Evolutionary conservation across 2,888 invertebrate genomes (phyloP).

Genomic region (Nycteola revayana): DNA sequence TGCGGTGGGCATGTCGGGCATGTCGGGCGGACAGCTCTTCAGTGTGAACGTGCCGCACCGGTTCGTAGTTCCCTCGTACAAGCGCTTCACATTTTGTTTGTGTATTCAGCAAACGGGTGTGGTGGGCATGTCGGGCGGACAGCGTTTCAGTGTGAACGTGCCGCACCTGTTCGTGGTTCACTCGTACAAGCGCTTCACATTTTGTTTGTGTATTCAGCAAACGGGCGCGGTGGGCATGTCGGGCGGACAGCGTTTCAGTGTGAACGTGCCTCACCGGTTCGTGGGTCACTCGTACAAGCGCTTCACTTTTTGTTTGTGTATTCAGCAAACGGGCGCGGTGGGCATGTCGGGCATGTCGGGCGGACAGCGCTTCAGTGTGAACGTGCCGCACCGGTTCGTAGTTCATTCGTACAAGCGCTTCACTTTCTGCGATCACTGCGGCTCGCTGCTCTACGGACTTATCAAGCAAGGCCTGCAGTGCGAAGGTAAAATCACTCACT

Average conservation of each 20-base stretch:
- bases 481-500: slow-evolving; percentile 89
- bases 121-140: slow-evolving; percentile 82
- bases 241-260: slow-evolving; percentile 93
- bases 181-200: slow-evolving; percentile 97
- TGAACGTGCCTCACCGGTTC: slow-evolving; percentile 98
- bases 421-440: slow-evolving; percentile 99
- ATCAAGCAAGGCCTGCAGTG: slow-evolving; percentile 98
- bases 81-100: slow-evolving; percentile 98
- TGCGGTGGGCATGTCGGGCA: no score
- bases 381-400: slow-evolving; percentile 97
- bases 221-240: slow-evolving; percentile 66
- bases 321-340: slow-evolving; percentile 72
- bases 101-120: slow-evolving; percentile 61
- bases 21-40: slow-evolving; percentile 90
- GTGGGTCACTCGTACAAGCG: slow-evolving; percentile 98
- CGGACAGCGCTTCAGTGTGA: slow-evolving; percentile 96
- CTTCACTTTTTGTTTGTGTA: slow-evolving; percentile 99
- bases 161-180: slow-evolving; percentile 98
- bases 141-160: slow-evolving; percentile 98
- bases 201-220: no score
- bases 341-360: slow-evolving; percentile 59
- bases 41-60: slow-evolving; percentile 99
- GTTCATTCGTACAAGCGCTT: slow-evolving; percentile 98
- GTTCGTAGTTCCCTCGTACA: slow-evolving; percentile 97
- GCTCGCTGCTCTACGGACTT: slow-evolving; percentile 97